A percentile compares a stretch with the other conserved stretches of the same genome.
These are phyloP conservation scores for Tigriopus californicus DNA, from an alignment of 2,888 invertebrate species.

Conservation along the genomic window DNA sequence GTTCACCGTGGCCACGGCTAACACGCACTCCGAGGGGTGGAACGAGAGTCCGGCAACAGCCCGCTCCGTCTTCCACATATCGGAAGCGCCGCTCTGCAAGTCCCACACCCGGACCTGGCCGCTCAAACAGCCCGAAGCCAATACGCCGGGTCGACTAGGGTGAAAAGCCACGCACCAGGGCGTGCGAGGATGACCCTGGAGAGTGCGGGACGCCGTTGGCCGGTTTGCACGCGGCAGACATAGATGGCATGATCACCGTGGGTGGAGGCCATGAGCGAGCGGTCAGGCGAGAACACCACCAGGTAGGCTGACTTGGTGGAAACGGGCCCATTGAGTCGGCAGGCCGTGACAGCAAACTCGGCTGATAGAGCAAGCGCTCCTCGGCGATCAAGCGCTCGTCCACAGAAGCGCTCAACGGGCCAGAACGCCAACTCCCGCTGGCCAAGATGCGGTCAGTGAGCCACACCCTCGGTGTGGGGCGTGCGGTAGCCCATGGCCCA, in stretches of 20 bases:
- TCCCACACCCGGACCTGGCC: slow-evolving; percentile 84
- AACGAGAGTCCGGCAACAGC: slow-evolving; percentile 43
- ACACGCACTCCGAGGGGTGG: slow-evolving; percentile 57
- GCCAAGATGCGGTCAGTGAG: neutral
- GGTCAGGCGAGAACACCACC: slow-evolving; percentile 45
- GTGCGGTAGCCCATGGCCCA: neutral
- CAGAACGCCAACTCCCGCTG: neutral
- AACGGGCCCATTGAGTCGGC: slow-evolving; percentile 31
- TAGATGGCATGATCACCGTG: slow-evolving; percentile 78
- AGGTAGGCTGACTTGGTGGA: slow-evolving; percentile 59
- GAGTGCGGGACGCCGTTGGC: slow-evolving; percentile 47
- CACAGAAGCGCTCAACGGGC: neutral
- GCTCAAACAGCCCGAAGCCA: slow-evolving; percentile 69
- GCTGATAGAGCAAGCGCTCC: neutral
- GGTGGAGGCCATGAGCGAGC: slow-evolving; percentile 62
- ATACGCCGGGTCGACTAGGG: slow-evolving; percentile 57
- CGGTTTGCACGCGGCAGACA: slow-evolving; percentile 56
- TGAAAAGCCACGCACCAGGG: slow-evolving; percentile 83
- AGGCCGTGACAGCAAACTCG: slow-evolving; percentile 4
- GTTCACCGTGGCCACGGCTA: slow-evolving; percentile 69
- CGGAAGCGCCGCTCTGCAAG: slow-evolving; percentile 37
- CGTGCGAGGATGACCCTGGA: slow-evolving; percentile 64
- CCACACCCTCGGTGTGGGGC: neutral
- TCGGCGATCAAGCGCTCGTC: neutral
- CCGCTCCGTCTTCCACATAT: slow-evolving; percentile 2